Evolutionary conservation across 2,888 invertebrate genomes (phyloP).

Genomic region (Pinctada fucata): DNA sequence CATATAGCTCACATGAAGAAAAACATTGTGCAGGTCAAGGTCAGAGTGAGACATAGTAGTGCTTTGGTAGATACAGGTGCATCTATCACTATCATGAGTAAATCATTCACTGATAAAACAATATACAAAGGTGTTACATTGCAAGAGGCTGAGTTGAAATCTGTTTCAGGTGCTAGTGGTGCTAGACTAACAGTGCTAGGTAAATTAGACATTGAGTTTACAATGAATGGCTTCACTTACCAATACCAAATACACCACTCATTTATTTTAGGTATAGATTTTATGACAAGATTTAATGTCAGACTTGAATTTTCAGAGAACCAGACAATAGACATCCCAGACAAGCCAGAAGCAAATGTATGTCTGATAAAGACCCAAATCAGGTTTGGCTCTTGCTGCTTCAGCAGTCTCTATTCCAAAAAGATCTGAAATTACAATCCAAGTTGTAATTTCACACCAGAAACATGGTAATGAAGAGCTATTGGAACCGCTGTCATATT

Average conservation of each 20-base stretch:
- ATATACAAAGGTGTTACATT: neutral
- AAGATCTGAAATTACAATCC: constrained; percentile 8
- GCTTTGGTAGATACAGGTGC: constrained; percentile 30
- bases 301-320: constrained; percentile 15
- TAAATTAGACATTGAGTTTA: constrained; percentile 10
- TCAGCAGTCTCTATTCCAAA: constrained; percentile 7
- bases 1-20: too few relatives aligned
- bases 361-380: neutral
- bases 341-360: constrained; percentile 1
- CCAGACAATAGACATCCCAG: neutral
- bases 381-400: constrained; percentile 5
- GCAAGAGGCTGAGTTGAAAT: neutral
- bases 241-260: constrained; percentile 19
- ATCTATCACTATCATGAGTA: constrained; percentile 16
- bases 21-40: constrained; percentile 11
- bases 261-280: constrained; percentile 32
- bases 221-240: constrained; percentile 7
- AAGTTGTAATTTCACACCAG: constrained; percentile 5
- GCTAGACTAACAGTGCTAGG: constrained; percentile 21
- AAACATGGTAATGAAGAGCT: constrained; percentile 10
- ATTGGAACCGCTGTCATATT: constrained; percentile 12
- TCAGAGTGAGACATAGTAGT: neutral
- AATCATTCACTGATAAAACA: constrained; percentile 7
- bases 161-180: constrained; percentile 19
- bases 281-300: constrained; percentile 11